Base-by-base conservation (phyloP, 2,113 vertebrate genomes). In the Seriola rivoliana region DNA sequence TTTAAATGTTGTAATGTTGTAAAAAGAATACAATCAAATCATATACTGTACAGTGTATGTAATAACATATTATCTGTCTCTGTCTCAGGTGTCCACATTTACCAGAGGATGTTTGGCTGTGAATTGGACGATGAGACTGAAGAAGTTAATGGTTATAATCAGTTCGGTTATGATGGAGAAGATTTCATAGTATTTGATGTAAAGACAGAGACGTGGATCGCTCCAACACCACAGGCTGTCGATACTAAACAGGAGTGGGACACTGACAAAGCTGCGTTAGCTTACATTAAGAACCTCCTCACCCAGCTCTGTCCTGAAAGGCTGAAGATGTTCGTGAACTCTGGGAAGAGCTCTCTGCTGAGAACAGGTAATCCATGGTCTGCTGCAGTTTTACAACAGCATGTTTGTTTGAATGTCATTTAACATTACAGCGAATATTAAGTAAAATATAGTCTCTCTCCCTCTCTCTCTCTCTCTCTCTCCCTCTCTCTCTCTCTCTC, bases 101-200 rank as follows among this genome's bases (percentile, higher is more conserved):
- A 0, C 2, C 95, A 95, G 82, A 0, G 0, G 0, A 75, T 87
- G 86, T 0, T 0, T 0, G 92, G 91, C n/a, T 96, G 93, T 80
- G 66, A 95, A 0, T 21, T 89, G 69, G 54, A 89, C n/a, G 67
- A 75, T 5, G 12, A 78, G 0, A 77, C 89, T 0, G 8, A 2
- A 0, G 8, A 3, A 4, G 74, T n/a, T 1, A 40, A 9, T 0
- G 91, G 85, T 0, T 89, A 8, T 5, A 0, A 0, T 0, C 90
- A 86, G 42, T 0, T 0, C 0, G 86, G 79, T 7, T 94, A 80
- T 5, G 78, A 95, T 0, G 92, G 94, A 60, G 64, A 3, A 0
- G 90, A 95, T 8, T 94, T 90, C 50, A 0, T 95, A 1, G 0
- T 34, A 17, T 50, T 94, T 0, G 80, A 95, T 64, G 2, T 74